Conservation (phyloP, 2,113 vertebrate species). For the Siphamia tubifer region DNA sequence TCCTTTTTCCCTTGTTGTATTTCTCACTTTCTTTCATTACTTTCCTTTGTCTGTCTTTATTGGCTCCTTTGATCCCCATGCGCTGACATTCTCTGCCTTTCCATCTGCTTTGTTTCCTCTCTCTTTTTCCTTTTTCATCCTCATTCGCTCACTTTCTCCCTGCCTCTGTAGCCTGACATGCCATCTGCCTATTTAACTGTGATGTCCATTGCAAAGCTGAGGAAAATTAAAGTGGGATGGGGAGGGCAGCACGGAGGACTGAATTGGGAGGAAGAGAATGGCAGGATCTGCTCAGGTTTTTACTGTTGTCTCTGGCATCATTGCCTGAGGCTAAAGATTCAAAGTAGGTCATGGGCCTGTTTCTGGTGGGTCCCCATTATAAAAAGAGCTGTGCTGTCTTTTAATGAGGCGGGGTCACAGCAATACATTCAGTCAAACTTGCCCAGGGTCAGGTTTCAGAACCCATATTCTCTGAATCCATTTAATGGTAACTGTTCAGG, state of each 20-base stretch:
- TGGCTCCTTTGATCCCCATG: neutral
- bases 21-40: neutral
- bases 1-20: neutral
- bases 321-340: constrained; percentile 28
- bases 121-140: neutral
- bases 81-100: neutral
- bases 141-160: neutral
- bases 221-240: neutral
- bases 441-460: constrained; percentile 18
- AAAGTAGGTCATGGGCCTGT: constrained; percentile 37
- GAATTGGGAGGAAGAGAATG: constrained; percentile 3
- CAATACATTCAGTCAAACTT: constrained; percentile 1
- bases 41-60: constrained; percentile 4
- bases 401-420: constrained; percentile 31
- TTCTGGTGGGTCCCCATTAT: constrained; percentile 18
- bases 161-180: neutral
- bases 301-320: neutral
- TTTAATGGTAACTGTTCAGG: constrained; percentile 16
- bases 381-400: constrained; percentile 8
- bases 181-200: constrained; percentile 17
- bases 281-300: constrained; percentile 8
- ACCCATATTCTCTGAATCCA: constrained; percentile 7
- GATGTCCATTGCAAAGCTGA: neutral
- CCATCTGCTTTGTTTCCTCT: neutral
- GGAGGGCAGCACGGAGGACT: neutral